Evolutionary conservation across 2,797 vertebrate genomes (phyloP).

Genomic region (Bothrops alternatus): DNA sequence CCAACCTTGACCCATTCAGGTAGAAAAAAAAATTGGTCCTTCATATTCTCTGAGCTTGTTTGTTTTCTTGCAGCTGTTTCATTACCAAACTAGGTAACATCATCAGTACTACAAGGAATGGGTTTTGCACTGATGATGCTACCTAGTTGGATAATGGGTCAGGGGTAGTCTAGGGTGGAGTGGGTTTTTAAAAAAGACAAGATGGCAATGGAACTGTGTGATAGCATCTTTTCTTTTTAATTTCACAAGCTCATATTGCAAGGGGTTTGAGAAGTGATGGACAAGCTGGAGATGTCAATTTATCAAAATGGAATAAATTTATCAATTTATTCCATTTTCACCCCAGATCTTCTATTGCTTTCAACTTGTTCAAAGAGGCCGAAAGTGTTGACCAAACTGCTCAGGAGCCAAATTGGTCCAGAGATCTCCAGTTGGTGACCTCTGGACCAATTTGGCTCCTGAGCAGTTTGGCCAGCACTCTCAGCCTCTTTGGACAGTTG

Average conservation of each 20-base stretch:
- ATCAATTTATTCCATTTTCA: too few relatives aligned
- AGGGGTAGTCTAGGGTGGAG: too few relatives aligned
- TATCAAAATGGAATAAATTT: too few relatives aligned
- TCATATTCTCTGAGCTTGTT: background rate
- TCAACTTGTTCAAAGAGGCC: background rate
- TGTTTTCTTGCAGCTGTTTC: background rate
- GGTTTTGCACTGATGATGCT: background rate
- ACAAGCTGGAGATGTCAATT: background rate
- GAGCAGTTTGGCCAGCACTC: background rate
- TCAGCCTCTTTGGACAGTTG: background rate
- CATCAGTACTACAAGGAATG: background rate
- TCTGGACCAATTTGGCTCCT: background rate
- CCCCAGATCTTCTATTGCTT: background rate
- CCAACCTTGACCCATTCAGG: background rate
- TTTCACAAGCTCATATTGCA: background rate
- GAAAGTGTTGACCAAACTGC: too few relatives aligned
- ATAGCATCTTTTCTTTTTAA: too few relatives aligned
- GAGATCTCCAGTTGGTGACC: background rate
- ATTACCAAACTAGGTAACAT: background rate
- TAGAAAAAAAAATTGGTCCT: background rate
- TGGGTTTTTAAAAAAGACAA: too few relatives aligned
- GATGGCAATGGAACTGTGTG: too few relatives aligned
- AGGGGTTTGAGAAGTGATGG: background rate
- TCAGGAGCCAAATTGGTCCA: background rate
- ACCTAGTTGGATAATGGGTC: background rate